Percentiles rank a stretch among this genome's conserved stretches.
Conservation (phyloP, 1,140 invertebrate genomes). For the Delia radicum region DNA sequence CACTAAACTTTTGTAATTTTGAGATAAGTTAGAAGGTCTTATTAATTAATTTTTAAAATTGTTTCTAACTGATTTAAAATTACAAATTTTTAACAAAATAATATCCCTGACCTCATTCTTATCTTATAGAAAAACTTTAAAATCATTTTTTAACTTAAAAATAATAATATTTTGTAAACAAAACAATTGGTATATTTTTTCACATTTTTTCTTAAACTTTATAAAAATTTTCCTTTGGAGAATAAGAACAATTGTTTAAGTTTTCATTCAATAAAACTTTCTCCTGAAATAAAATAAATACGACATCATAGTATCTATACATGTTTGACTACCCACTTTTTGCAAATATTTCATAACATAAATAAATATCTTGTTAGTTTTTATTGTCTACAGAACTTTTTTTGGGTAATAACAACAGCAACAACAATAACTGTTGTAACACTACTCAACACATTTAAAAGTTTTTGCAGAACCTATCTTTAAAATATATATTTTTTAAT, state of each 20-base stretch:
- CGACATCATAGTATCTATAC: not conserved
- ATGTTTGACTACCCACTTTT: not conserved
- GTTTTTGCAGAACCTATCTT: no score
- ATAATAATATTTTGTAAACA: not conserved
- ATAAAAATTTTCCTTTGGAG: not conserved
- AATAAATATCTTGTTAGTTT: not conserved
- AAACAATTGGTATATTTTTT: not conserved
- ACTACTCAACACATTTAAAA: no score
- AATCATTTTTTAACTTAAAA: not conserved
- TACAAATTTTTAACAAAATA: no score
- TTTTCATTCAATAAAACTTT: no score
- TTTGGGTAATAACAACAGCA: not conserved
- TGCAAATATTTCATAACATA: not conserved
- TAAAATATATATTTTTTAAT: no score
- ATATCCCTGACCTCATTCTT: not conserved
- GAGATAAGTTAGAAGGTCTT: no score
- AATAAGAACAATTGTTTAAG: not conserved
- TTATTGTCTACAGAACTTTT: not conserved
- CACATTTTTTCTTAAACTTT: not conserved
- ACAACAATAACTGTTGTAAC: not conserved
- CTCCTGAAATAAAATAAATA: not conserved
- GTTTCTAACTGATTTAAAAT: no score
- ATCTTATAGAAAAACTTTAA: not conserved
- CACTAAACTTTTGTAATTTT: no score
- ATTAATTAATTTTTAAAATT: no score